Conservation (phyloP, 2,113 vertebrate genomes). For the Sorex fumeus region DNA sequence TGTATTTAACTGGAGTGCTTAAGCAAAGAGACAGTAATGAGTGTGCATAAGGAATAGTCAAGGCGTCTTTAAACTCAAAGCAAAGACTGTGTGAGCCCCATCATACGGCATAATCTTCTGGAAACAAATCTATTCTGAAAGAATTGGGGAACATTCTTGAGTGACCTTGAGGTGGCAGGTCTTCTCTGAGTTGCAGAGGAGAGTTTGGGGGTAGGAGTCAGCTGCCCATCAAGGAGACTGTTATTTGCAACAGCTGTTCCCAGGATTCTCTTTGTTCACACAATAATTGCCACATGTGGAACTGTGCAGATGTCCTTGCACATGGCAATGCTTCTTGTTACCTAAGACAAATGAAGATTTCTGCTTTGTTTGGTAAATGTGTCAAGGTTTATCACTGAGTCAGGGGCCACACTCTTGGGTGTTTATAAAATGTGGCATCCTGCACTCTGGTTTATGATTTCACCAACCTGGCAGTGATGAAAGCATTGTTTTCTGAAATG, state of each 20-base stretch:
- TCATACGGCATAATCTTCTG: conserved; percentile 67
- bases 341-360: conserved; percentile 89
- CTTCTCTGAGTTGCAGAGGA: conserved; percentile 68
- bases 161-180: conserved; percentile 73
- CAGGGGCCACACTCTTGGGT: conserved; percentile 88
- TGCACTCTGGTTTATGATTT: conserved; percentile 86
- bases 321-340: conserved; percentile 89
- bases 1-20: conserved; percentile 86
- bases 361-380: conserved; percentile 90
- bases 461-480: conserved; percentile 82
- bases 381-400: conserved; percentile 90
- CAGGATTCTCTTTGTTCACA: conserved; percentile 89
- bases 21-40: conserved; percentile 83
- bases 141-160: conserved; percentile 69
- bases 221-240: conserved; percentile 81
- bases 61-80: conserved; percentile 78
- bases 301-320: conserved; percentile 90
- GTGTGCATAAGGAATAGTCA: conserved; percentile 78
- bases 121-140: conserved; percentile 81
- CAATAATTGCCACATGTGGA: conserved; percentile 92
- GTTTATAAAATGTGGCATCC: conserved; percentile 91
- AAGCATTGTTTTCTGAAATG: conserved; percentile 61
- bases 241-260: conserved; percentile 89
- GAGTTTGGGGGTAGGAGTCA: conserved; percentile 47
- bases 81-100: conserved; percentile 63